Evolutionary conservation across 64 coral and sea anemone genomes (phyloP), one percentile per base, ranked within the genome.

Genomic region (Montipora foliosa): DNA sequence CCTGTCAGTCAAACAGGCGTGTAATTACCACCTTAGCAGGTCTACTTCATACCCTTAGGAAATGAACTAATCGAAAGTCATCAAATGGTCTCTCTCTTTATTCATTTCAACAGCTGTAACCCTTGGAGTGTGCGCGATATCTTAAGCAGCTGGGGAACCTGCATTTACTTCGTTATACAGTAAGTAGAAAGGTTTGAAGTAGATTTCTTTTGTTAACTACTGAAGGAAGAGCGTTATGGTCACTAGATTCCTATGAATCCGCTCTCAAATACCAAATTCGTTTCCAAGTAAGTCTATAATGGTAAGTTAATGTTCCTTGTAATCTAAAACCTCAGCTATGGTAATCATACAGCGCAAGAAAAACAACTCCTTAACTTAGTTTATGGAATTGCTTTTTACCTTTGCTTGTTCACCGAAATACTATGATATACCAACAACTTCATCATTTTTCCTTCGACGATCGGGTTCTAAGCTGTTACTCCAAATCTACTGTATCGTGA

Each of bases 41-140:
- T 29, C 21, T 66, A 78, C 76, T 78, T 82, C 80, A 82, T 78
- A 55, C 80, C 80, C 25, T 44, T 44, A 82, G 80, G 80, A 82
- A 62, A 45, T 37, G 64, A 82, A 17, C 20, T 82, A 37, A 66
- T 82, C 80, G 16, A 82, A 82, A 82, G 25, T 58, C 55, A 55
- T 82, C 80, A 82, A 62, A 37, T 10, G 3, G 74, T 45, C 74
- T 76, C 37, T 64, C 44, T 11, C 47, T 19, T 78, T 49, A 48
- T 78, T 47, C 15, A 78, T 49, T 7, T 78, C 76, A 47, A 19
- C 76, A 49, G 45, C 46, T 10, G 47, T 48, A n/a, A 19, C 2
- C 11, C 76, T 49, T 49, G 15, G 15, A 0, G 76, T 19, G 11
- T 78, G 2, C 25, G 3, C 73, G 25, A 44, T 46, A 11, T 78